Conservation (phyloP, 2,113 vertebrate genomes). For the Pseudolaguvia tuberculata region DNA sequence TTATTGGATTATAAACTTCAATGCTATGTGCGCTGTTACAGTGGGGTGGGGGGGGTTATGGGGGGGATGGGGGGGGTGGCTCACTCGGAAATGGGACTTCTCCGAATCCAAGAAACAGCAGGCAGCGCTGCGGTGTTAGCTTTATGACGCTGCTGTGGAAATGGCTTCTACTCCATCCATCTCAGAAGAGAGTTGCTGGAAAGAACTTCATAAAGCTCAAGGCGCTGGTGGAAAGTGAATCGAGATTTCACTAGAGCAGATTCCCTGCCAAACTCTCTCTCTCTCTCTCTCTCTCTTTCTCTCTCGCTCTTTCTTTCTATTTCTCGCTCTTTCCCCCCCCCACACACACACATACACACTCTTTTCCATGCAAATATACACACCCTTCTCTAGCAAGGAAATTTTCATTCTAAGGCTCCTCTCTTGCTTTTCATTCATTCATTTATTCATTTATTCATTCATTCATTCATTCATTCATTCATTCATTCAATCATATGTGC, state of each 20-base stretch:
- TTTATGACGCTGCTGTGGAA: slow-evolving; percentile 46
- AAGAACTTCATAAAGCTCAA: slow-evolving; percentile 35
- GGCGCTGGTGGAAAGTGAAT: slow-evolving; percentile 25
- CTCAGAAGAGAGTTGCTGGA: slow-evolving; percentile 27
- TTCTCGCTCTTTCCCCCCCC: not conserved
- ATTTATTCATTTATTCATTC: too few relatives aligned
- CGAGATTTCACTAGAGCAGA: slow-evolving; percentile 11
- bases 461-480: too few relatives aligned
- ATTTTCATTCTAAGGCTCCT: slow-evolving; percentile 21
- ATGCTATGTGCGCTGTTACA: slow-evolving; percentile 41
- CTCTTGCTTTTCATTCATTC: slow-evolving; percentile 29
- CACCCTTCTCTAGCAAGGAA: slow-evolving; percentile 17
- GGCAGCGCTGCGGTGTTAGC: slow-evolving; percentile 36
- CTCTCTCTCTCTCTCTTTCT: not conserved
- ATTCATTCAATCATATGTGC: too few relatives aligned
- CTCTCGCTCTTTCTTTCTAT: too few relatives aligned
- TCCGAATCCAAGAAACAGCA: slow-evolving; percentile 47
- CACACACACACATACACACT: not conserved
- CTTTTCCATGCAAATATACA: slow-evolving; percentile 24
- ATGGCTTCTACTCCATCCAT: slow-evolving; percentile 36
- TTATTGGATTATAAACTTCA: slow-evolving; percentile 50
- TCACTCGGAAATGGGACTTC: slow-evolving; percentile 43
- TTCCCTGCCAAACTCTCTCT: slow-evolving; percentile 25
- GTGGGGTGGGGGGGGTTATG: too few relatives aligned
- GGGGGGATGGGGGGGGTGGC: too few relatives aligned